Evolutionary conservation across 2,113 vertebrate genomes (phyloP), one percentile per base, ranked within the genome.

Genomic region (Barnardius zonarius): DNA sequence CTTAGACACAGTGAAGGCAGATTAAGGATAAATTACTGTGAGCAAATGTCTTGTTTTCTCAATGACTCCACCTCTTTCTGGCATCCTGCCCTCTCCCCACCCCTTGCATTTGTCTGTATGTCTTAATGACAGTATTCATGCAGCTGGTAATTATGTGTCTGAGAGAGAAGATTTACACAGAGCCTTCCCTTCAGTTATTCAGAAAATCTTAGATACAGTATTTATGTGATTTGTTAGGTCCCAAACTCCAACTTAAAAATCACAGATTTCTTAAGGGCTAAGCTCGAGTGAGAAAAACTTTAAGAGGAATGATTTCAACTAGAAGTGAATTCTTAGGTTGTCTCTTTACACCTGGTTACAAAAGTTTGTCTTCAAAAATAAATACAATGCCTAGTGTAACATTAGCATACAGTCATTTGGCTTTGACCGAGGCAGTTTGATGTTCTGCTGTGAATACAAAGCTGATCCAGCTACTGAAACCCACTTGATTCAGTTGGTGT

Each of bases 111-210:
- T 97, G 94, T 86, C 88, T 79, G 76, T 81, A 37, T 91, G 78
- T 93, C 89, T 96, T 92, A 91, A 92, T 77, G 68, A 86, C 92
- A 94, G 75, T 59, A 90, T 86, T 93, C 74, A 89, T 69, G 85
- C 95, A 94, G 94, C 93, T 96, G 90, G 93, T 95, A 92, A 96
- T 95, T 96, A 86, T 97, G 72, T 87, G 82, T 82, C 91, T 94
- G 73, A 91, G 63, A 59, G 46, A 74, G 30, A 67, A 86, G 95
- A 95, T 85, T 95, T 95, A 90, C 83, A 81, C 62, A 75, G 80
- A 64, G 44, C 70, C 49, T 82, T 92, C 77, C 17, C 57, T 88
- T 93, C 61, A 94, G 85, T 87, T 97, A 96, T 94, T 82, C 51
- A 94, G 83, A 95, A 95, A 91, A 94, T 82, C 17, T 69, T 75